These are phyloP conservation scores for Sebastes cheni DNA, from an alignment of 2,797 vertebrate species.

Conservation along the genomic window DNA sequence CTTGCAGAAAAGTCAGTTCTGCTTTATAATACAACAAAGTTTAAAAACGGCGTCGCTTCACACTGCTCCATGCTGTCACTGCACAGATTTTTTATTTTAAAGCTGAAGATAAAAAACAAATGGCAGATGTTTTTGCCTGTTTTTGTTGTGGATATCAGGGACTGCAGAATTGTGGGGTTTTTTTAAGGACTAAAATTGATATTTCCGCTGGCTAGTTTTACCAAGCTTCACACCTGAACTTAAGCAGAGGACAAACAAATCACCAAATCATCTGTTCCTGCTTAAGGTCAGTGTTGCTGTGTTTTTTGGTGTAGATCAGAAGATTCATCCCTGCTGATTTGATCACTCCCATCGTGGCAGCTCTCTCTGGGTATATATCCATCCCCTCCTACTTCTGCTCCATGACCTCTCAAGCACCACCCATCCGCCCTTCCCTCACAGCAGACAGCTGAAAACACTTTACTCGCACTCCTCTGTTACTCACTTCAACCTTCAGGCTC, in stretches of 20 bases:
- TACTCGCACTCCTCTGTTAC: constrained; percentile 3
- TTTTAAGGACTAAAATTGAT: not conserved
- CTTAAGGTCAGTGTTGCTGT: not conserved
- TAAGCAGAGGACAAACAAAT: constrained; percentile 2
- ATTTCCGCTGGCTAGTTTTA: not conserved
- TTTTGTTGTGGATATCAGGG: constrained; percentile 9
- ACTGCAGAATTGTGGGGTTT: not conserved
- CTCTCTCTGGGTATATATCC: constrained; percentile 22
- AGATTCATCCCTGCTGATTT: not conserved
- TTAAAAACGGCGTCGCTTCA: not conserved
- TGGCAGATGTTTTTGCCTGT: constrained; percentile 20
- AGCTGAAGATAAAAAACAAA: constrained; percentile 7
- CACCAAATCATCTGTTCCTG: constrained; percentile 3
- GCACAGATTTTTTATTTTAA: constrained; percentile 3
- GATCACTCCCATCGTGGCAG: constrained; percentile 1
- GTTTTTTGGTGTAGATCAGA: not conserved
- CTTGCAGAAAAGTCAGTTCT: not conserved
- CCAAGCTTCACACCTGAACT: constrained; percentile 1
- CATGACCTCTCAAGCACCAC: constrained; percentile 22
- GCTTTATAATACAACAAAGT: not conserved
- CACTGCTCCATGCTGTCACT: not conserved
- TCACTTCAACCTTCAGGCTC: constrained; percentile 39
- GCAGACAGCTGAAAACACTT: constrained; percentile 48
- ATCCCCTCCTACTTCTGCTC: constrained; percentile 33
- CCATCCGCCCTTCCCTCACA: not conserved